Evolutionary conservation across 2,113 vertebrate species (phyloP).

Genomic region (Austrofundulus limnaeus): DNA sequence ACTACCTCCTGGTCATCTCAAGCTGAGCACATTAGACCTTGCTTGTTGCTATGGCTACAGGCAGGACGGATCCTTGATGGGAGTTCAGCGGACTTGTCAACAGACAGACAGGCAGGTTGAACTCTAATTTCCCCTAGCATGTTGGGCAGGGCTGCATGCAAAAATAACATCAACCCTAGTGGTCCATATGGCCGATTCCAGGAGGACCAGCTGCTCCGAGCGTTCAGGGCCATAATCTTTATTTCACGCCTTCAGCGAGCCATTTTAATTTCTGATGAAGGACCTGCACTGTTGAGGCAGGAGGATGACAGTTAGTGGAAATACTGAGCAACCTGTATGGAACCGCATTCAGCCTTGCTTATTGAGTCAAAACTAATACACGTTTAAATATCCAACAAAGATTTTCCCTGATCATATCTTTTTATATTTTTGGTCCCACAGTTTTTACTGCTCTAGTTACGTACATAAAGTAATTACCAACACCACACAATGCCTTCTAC

Average conservation of each 20-base stretch:
- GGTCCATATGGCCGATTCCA: slow-evolving; percentile 65
- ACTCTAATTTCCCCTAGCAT: slow-evolving; percentile 57
- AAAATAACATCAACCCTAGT: slow-evolving; percentile 56
- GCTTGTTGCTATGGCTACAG: slow-evolving; percentile 77
- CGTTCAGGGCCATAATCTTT: slow-evolving; percentile 62
- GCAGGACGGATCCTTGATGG: slow-evolving; percentile 48
- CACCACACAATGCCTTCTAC: slow-evolving; percentile 13
- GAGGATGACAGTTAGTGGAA: slow-evolving; percentile 11
- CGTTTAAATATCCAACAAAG: neutral
- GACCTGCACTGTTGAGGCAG: slow-evolving; percentile 10
- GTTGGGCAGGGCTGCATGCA: slow-evolving; percentile 55
- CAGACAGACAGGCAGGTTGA: slow-evolving; percentile 53
- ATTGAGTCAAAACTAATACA: neutral
- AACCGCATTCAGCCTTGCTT: slow-evolving; percentile 3
- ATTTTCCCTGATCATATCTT: neutral
- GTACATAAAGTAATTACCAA: neutral
- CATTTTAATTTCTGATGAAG: slow-evolving; percentile 62
- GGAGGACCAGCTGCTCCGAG: slow-evolving; percentile 62
- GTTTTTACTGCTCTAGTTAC: neutral
- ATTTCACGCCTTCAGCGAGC: slow-evolving; percentile 57
- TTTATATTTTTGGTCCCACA: slow-evolving; percentile 10
- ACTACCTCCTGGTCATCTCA: slow-evolving; percentile 43
- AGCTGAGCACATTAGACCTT: slow-evolving; percentile 47
- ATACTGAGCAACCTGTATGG: slow-evolving; percentile 24
- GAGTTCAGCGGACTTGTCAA: slow-evolving; percentile 27